phyloP scores from a whole-genome alignment of 2,113 vertebrate genomes.

The Elaphurus davidianus region DNA sequence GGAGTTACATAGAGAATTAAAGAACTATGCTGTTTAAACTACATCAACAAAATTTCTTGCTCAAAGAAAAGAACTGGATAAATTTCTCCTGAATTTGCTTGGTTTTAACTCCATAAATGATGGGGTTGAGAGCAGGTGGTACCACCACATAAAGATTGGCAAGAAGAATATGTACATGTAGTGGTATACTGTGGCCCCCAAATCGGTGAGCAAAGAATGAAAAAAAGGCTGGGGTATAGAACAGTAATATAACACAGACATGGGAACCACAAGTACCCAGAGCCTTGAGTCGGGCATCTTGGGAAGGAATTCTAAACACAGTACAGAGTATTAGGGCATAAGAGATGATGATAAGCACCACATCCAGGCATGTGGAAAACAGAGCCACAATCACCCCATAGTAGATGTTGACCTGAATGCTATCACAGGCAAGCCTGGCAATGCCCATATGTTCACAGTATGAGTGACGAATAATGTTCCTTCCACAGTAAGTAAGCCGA shows the following conservation, averaged over 20 bases:
- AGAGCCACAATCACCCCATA: constrained; percentile 36
- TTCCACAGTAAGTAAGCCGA: constrained; percentile 27
- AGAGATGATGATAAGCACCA: constrained; percentile 35
- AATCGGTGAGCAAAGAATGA: constrained; percentile 38
- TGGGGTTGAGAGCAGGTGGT: constrained; percentile 43
- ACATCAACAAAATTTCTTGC: neutral
- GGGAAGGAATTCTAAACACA: constrained; percentile 43
- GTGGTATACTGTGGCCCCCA: neutral
- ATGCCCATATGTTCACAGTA: constrained; percentile 69
- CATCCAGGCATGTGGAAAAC: constrained; percentile 13
- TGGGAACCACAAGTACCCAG: constrained; percentile 55
- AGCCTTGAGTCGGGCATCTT: constrained; percentile 4
- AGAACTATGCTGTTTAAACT: neutral
- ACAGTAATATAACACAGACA: constrained; percentile 47
- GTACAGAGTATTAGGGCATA: constrained; percentile 30
- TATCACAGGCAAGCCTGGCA: constrained; percentile 48
- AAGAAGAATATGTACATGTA: constrained; percentile 20
- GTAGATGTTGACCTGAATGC: constrained; percentile 58
- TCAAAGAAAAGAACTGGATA: neutral
- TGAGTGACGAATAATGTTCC: constrained; percentile 43
- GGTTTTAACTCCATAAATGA: constrained; percentile 59
- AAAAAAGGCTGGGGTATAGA: constrained; percentile 43
- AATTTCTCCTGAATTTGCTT: constrained; percentile 49
- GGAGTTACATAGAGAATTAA: neutral
- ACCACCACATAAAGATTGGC: constrained; percentile 57